Conservation (phyloP, 2,113 vertebrate genomes). For the Sphaerodactylus townsendi region DNA sequence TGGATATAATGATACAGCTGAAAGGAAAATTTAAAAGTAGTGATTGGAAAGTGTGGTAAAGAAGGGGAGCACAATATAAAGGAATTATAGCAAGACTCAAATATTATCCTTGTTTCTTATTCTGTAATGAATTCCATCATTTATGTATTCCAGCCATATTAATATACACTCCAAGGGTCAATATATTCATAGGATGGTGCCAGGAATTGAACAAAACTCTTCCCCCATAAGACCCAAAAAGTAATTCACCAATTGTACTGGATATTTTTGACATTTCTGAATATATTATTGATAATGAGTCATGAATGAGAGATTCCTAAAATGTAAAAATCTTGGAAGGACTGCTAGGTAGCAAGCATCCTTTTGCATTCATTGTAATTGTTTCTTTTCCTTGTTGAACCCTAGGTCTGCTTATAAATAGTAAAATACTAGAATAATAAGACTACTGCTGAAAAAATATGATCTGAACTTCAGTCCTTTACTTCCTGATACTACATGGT, state of each 20-base stretch:
- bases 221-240: conserved; percentile 14
- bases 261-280: conserved; percentile 34
- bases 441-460: not conserved
- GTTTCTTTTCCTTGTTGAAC: conserved; percentile 5
- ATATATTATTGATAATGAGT: conserved; percentile 35
- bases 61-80: not conserved
- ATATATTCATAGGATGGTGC: not conserved
- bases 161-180: conserved; percentile 26
- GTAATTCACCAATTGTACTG: conserved; percentile 16
- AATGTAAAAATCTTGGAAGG: not conserved
- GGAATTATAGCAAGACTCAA: not conserved
- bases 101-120: not conserved
- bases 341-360: conserved; percentile 10
- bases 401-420: conserved; percentile 20
- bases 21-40: not conserved
- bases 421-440: conserved; percentile 58
- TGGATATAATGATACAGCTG: not conserved
- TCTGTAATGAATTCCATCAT: conserved; percentile 14
- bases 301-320: conserved; percentile 27
- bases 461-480: not conserved
- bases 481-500: conserved; percentile 4
- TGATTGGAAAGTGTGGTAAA: not conserved
- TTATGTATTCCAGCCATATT: not conserved
- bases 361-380: conserved; percentile 25
- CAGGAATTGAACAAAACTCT: not conserved